Conservation (phyloP, 1,140 invertebrate species). For the Phymastichus coffea region DNA sequence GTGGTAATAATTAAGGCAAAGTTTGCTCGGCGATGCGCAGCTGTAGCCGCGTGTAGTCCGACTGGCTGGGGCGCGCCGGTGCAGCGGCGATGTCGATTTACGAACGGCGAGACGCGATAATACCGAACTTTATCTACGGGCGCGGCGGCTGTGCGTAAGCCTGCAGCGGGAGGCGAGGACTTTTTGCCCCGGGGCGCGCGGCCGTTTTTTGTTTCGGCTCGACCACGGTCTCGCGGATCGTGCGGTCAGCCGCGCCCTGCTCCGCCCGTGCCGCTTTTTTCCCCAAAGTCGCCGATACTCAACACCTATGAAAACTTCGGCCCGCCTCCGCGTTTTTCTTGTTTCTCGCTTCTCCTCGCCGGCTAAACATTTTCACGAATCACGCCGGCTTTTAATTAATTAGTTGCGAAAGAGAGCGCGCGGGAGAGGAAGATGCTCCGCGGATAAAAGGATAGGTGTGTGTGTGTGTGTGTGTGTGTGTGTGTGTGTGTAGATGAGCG, state of each 20-base stretch:
- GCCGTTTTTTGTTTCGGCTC: background rate
- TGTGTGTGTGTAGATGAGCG: no score
- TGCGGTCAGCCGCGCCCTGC: background rate
- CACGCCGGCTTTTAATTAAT: no score
- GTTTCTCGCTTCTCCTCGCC: no score
- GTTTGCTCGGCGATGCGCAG: slow-evolving; percentile 19
- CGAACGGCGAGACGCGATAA: slow-evolving; percentile 4
- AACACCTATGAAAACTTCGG: background rate
- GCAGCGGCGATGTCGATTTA: slow-evolving; percentile 6
- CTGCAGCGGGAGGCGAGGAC: no score
- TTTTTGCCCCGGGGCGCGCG: no score
- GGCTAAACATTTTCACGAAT: no score
- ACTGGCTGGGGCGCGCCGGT: background rate
- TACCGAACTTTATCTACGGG: background rate
- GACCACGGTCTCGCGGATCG: background rate
- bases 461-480: no score
- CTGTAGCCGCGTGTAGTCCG: background rate
- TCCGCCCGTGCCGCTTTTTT: background rate
- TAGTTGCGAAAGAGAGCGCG: no score
- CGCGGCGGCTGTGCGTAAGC: no score
- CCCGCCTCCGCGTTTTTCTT: no score
- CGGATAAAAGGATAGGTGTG: no score
- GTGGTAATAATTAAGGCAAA: slow-evolving; percentile 37
- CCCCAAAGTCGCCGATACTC: background rate
- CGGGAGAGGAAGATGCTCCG: no score